A percentile compares a stretch with the other conserved stretches of the same genome.
phyloP scores from a whole-genome alignment of 92 coral and sea anemone species.

The Parazoanthus darwini region DNA sequence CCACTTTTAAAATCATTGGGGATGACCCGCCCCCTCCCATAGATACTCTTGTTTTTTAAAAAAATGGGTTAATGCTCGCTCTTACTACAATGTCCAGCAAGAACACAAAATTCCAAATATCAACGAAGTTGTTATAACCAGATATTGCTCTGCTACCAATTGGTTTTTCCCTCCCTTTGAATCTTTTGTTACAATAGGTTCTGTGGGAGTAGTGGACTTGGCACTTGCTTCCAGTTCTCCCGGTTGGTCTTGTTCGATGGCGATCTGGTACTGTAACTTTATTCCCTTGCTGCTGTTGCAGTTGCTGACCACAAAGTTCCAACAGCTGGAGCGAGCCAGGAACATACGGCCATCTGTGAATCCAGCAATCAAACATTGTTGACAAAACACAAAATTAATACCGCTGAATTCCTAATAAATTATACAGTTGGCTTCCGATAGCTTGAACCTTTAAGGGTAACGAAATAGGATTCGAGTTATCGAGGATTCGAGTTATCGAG shows the following conservation, averaged over 20 bases:
- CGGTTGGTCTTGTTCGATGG: background rate
- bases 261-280: background rate
- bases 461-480: too few relatives aligned
- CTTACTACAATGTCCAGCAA: background rate
- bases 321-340: constrained; percentile 22
- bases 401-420: background rate
- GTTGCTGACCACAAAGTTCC: constrained; percentile 20
- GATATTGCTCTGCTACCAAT: background rate
- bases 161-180: background rate
- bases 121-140: background rate
- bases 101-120: background rate
- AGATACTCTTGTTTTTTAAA: too few relatives aligned
- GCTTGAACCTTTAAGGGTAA: too few relatives aligned
- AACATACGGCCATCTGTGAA: constrained; percentile 21
- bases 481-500: too few relatives aligned
- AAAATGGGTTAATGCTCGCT: too few relatives aligned
- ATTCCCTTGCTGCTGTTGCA: constrained; percentile 1
- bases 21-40: too few relatives aligned
- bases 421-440: too few relatives aligned
- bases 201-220: background rate
- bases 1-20: too few relatives aligned
- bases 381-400: background rate
- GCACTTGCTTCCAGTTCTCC: background rate
- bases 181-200: background rate
- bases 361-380: background rate